Evolutionary conservation across 2,888 invertebrate species (phyloP).

Genomic region (Lycocerus yunnanus): DNA sequence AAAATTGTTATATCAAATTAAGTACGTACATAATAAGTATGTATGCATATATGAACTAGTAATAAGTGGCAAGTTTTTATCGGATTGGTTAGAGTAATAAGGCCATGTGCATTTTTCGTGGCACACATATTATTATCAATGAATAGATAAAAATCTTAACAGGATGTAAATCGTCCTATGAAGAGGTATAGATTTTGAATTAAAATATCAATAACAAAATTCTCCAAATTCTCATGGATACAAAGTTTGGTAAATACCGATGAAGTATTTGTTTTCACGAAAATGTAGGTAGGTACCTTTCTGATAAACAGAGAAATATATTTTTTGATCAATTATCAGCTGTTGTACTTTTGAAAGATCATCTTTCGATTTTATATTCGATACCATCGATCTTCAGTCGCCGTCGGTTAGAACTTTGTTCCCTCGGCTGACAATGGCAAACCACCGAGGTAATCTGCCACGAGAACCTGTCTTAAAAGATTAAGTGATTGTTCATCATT

Average conservation of each 20-base stretch:
- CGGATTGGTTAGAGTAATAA: neutral
- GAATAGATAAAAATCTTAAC: neutral
- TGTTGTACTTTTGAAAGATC: neutral
- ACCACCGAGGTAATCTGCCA: too few relatives aligned
- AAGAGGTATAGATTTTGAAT: neutral
- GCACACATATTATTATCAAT: neutral
- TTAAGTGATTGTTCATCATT: too few relatives aligned
- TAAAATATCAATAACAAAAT: neutral
- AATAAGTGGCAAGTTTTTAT: neutral
- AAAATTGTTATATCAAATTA: neutral
- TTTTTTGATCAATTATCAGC: neutral
- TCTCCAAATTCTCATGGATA: neutral
- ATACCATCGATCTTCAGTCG: too few relatives aligned
- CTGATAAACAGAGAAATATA: neutral
- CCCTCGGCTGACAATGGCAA: too few relatives aligned
- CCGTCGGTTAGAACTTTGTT: too few relatives aligned
- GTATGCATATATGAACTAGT: too few relatives aligned
- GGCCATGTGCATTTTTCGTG: neutral
- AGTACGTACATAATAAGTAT: neutral
- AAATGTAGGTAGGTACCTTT: neutral
- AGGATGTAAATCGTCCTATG: neutral
- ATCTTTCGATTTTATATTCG: neutral
- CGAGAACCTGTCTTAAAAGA: too few relatives aligned
- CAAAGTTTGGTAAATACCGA: neutral
- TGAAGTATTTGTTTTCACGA: neutral